Base-by-base conservation (phyloP, 2,113 vertebrate genomes). In the Neolamprologus ventralis region DNA sequence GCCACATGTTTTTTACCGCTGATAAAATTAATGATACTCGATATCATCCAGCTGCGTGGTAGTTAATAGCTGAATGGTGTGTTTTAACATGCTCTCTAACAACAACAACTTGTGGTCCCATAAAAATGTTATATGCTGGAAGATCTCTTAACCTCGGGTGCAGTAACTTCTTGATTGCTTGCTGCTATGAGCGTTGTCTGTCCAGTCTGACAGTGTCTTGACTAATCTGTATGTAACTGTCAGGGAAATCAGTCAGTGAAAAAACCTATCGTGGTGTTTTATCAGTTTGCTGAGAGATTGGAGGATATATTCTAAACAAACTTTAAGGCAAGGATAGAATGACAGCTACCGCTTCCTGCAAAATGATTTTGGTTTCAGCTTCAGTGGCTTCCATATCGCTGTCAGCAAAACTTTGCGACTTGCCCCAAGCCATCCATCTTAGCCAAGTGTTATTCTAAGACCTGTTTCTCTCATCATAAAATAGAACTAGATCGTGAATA, bases 401-500 rank as follows among this genome's bases (percentile, higher is more conserved):
- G 53, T 85, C 51, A 80, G 53, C 7, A 37, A 81, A 86, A 37
- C 58, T 79, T 68, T 83, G 73, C 23, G 3, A 78, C 71, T 75
- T 13, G 16, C 45, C 45, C 45, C 73, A 31, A 31, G 73, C 73
- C 45, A 31, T 78, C 73, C 73, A 49, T 78, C 73, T 49, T 9
- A 68, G 80, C 37, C 75, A 80, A 88, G 28, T 65, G 26, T 85
- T 82, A 81, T 83, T 78, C 58, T 81, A 45, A 31, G 14, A 84
- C 35, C 82, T 82, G 80, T 80, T 89, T 91, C n/a, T 51, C 73
- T 84, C 88, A 84, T 88, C 19, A 88, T 75, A 81, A 78, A 86
- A 75, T 16, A 35, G 13, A 21, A 11, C 80, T 85, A 19, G 54
- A 86, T 82, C 45, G 9, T 47, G 23, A 31, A 81, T 55, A 10